Evolutionary conservation across 2,797 vertebrate species (phyloP).

Genomic region (Cephalopachus bancanus): DNA sequence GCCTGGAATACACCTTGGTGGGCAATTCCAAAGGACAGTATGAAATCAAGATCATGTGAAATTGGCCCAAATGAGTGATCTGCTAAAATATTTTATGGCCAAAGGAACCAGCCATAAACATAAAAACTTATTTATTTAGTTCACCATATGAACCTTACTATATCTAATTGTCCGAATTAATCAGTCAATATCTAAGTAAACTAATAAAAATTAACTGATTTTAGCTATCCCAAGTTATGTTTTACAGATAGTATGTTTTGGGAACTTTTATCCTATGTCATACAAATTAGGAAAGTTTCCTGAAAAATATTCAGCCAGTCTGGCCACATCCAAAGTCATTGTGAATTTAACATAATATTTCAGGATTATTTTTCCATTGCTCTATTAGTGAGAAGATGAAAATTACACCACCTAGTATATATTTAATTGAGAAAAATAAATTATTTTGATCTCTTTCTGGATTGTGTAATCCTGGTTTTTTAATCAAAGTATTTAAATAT

Average conservation of each 20-base stretch:
- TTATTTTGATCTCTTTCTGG: constrained; percentile 28
- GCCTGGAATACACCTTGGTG: not conserved
- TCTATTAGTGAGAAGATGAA: constrained; percentile 29
- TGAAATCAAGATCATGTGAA: constrained; percentile 35
- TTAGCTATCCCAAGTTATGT: not conserved
- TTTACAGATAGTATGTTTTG: not conserved
- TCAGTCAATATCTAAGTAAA: too few relatives aligned
- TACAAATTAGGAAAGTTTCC: not conserved
- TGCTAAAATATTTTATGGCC: not conserved
- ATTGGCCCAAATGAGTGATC: not conserved
- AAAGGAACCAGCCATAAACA: not conserved
- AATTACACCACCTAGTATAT: not conserved
- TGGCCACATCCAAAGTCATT: not conserved
- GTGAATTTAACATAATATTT: constrained; percentile 1
- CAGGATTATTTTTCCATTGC: not conserved
- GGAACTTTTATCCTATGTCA: not conserved
- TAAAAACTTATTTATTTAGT: constrained; percentile 8
- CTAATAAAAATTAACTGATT: not conserved
- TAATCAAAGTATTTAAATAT: constrained; percentile 17
- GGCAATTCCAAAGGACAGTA: not conserved
- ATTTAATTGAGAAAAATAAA: constrained; percentile 47
- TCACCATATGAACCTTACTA: not conserved
- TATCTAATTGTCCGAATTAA: not conserved
- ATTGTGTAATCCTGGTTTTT: not conserved
- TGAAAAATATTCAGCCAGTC: not conserved